These are phyloP conservation scores for Branchellion lobata DNA, from an alignment of 2,888 invertebrate species.

Conservation along the genomic window DNA sequence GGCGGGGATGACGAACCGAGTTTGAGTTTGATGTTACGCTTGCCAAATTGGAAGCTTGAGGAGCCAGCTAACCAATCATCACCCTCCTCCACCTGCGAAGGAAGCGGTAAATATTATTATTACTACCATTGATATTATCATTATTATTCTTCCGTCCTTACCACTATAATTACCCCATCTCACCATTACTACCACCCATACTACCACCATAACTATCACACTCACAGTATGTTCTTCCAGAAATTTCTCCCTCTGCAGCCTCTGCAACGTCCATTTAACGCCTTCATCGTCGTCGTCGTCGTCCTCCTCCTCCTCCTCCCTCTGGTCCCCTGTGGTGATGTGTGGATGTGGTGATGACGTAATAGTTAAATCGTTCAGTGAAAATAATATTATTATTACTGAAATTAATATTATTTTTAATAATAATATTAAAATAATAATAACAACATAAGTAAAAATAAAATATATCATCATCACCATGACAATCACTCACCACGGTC, in stretches of 20 bases:
- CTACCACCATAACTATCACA: not conserved
- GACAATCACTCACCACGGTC: not conserved
- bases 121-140: no score
- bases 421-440: no score
- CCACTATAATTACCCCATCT: no score
- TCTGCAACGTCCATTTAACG: conserved; percentile 53
- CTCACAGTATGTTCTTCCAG: conserved; percentile 50
- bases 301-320: conserved; percentile 34
- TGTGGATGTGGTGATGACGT: conserved; percentile 57
- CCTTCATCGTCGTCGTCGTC: conserved; percentile 55
- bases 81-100: not conserved
- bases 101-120: no score
- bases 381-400: no score
- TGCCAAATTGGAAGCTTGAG: not conserved
- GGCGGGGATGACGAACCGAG: not conserved
- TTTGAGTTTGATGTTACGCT: conserved; percentile 3
- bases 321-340: conserved; percentile 52
- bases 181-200: not conserved
- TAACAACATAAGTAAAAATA: no score
- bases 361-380: no score
- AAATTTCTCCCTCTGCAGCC: conserved; percentile 53
- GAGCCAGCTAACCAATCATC: conserved; percentile 22
- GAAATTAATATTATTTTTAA: no score
- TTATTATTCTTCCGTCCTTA: no score
- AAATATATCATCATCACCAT: not conserved